Base-by-base conservation (phyloP, 2,113 vertebrate genomes). In the Nannobrachium achirus region DNA sequence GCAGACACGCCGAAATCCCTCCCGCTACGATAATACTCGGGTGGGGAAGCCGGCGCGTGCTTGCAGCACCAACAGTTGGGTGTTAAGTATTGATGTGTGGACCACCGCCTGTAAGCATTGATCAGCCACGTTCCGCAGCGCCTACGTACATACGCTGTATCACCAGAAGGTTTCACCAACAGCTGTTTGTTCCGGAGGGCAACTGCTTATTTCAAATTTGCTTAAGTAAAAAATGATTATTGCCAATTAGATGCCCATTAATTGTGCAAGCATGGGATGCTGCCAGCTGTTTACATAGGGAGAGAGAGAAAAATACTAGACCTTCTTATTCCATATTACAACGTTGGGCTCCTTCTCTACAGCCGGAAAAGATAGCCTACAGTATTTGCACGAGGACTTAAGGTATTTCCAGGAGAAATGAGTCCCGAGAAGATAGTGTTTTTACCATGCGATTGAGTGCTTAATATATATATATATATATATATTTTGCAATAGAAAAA, bases 201-300 rank as follows among this genome's bases (percentile, higher is more conserved):
- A 95, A 95, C 93, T 87, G 93, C 92, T 93, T 89, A 85, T 92
- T 94, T 95, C 93, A 93, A 91, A 95, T 93, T 73, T 95, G 92
- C 91, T 91, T 93, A 94, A 95, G 94, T 96, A 96, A 96, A 93
- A 93, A 96, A 95, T 93, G 91, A 98, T 98, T 93, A 98, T 97
- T 94, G 92, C 93, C 96, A 98, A 96, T 98, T 98, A 98, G 95
- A 95, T 96, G 94, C 92, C 95, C 93, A 95, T 98, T 97, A 98
- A 97, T 96, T 98, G 94, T 94, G 94, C 94, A 96, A 96, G 94
- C 92, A 95, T 92, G 93, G 92, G 94, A 94, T 94, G 92, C 91
- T 94, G 93, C 94, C 96, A 98, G 95, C 95, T 98, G 96, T 96
- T 98, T 96, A 94, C 90, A 94, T 91, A 92, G 92, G 90, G 25